Evolutionary conservation across 2,797 vertebrate species (phyloP).

Genomic region (Nothura maculosa): DNA sequence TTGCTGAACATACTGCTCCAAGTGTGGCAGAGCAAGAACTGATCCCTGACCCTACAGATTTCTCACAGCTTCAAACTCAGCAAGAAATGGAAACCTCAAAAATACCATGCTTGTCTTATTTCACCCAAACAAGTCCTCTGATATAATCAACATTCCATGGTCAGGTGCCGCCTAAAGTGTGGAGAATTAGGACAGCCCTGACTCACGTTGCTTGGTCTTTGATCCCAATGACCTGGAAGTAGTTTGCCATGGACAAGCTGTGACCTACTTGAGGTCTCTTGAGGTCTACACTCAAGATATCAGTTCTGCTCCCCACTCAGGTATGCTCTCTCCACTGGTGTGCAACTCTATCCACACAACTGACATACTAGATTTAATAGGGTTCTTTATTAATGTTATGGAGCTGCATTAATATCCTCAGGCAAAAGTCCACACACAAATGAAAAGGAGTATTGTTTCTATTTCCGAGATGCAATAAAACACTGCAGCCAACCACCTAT

Average conservation of each 20-base stretch:
- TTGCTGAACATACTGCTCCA: neutral
- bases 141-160: neutral
- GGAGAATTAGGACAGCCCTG: neutral
- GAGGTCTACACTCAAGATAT: neutral
- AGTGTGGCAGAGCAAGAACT: neutral
- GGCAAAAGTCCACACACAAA: conserved; percentile 60
- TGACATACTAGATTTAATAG: conserved; percentile 56
- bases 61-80: neutral
- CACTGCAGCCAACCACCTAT: conserved; percentile 26
- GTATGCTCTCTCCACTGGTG: neutral
- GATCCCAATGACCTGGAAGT: neutral
- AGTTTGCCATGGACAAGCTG: neutral
- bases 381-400: conserved; percentile 23
- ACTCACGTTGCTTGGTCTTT: neutral
- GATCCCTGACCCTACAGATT: neutral
- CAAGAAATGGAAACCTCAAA: neutral
- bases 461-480: conserved; percentile 56
- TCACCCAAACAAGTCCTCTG: neutral
- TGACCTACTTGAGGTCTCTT: neutral
- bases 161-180: fast-evolving
- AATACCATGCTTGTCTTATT: neutral
- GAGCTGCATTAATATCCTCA: conserved; percentile 64
- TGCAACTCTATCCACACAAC: conserved; percentile 39
- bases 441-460: conserved; percentile 69
- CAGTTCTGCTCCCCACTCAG: neutral